Evolutionary conservation across 2,888 invertebrate species (phyloP).

Genomic region (Ennomos erosarius): DNA sequence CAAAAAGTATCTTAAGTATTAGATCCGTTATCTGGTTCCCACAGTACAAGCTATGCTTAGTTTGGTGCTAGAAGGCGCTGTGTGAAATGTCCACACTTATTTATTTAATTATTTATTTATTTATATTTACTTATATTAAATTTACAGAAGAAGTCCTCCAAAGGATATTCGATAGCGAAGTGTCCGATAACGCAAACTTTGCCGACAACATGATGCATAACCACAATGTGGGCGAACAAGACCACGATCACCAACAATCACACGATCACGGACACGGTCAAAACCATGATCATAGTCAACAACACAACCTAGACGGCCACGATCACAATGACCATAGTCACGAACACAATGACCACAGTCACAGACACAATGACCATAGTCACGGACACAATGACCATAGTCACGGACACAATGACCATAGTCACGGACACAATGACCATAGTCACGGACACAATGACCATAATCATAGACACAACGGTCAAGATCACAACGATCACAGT

Average conservation of each 20-base stretch:
- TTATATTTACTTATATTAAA: not conserved
- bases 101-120: no score
- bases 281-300: constrained; percentile 14
- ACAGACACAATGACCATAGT: constrained; percentile 6
- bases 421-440: constrained; percentile 22
- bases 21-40: no score
- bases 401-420: constrained; percentile 18
- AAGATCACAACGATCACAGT: constrained; percentile 6
- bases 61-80: no score
- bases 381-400: constrained; percentile 14
- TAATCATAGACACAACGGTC: constrained; percentile 3
- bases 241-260: constrained; percentile 16
- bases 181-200: constrained; percentile 47
- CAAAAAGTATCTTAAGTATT: no score
- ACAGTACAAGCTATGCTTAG: no score
- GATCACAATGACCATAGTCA: constrained; percentile 32
- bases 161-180: constrained; percentile 70
- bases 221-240: constrained; percentile 17
- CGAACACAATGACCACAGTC: constrained; percentile 8
- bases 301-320: constrained; percentile 18
- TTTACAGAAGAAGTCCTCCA: constrained; percentile 73
- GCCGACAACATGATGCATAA: constrained; percentile 54
- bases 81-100: no score
- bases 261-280: constrained; percentile 12
- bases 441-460: constrained; percentile 16